A percentile compares a stretch with the other conserved stretches of the same genome.
phyloP scores from a whole-genome alignment of 2,113 vertebrate genomes.

The Ophthalmolycus amberensis region DNA sequence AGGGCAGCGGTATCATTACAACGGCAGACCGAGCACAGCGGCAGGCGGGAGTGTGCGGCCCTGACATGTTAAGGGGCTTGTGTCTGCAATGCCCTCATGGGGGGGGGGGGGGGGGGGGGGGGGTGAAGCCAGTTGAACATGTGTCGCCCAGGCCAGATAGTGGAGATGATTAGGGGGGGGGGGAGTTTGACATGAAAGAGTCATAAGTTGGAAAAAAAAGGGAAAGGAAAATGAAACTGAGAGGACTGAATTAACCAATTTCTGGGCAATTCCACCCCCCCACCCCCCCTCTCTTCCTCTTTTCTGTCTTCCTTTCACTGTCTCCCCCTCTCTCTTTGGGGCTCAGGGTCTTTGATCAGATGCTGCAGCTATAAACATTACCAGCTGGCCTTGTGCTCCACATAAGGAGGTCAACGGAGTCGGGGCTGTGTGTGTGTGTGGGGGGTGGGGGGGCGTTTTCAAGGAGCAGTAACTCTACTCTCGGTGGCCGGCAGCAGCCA shows the following conservation, averaged over 20 bases:
- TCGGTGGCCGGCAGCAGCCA: slow-evolving; percentile 53
- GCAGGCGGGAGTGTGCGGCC: slow-evolving; percentile 32
- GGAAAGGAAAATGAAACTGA: slow-evolving; percentile 53
- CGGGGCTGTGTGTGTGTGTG: slow-evolving; percentile 27
- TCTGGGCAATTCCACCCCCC: neutral
- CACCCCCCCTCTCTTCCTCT: slow-evolving; percentile 38
- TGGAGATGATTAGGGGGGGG: neutral
- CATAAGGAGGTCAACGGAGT: slow-evolving; percentile 72
- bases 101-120: neutral
- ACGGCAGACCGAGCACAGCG: slow-evolving; percentile 20
- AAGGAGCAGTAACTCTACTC: slow-evolving; percentile 74
- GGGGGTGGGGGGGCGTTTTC: slow-evolving; percentile 35
- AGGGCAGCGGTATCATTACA: neutral
- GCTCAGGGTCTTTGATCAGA: slow-evolving; percentile 76
- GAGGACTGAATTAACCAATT: slow-evolving; percentile 32
- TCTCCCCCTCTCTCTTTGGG: slow-evolving; percentile 42
- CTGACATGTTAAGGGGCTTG: slow-evolving; percentile 21
- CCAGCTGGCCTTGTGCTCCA: slow-evolving; percentile 80
- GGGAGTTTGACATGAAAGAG: neutral
- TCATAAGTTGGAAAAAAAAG: neutral
- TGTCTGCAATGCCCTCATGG: neutral
- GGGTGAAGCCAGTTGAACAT: slow-evolving; percentile 19
- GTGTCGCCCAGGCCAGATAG: slow-evolving; percentile 29
- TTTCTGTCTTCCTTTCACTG: slow-evolving; percentile 33
- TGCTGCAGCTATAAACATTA: slow-evolving; percentile 78